Evolutionary conservation across 2,888 invertebrate species (phyloP).

Genomic region (Ophion ventricosus): DNA sequence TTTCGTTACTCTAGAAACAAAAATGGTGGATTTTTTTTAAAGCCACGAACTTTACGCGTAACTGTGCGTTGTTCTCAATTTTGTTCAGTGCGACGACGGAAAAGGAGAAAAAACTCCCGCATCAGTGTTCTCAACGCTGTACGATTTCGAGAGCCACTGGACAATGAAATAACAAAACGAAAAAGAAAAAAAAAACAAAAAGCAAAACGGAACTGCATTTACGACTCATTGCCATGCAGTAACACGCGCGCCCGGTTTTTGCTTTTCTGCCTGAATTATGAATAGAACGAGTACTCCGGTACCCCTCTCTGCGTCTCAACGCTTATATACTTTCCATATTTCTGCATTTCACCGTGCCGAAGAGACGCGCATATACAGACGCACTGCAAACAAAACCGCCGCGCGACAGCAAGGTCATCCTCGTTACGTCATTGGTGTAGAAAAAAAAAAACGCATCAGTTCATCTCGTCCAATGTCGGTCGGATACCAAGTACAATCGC

Average conservation of each 20-base stretch:
- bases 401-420: constrained; percentile 28
- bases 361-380: not conserved
- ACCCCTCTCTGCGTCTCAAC: not conserved
- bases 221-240: constrained; percentile 29
- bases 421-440: constrained; percentile 49
- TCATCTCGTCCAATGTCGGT: constrained; percentile 52
- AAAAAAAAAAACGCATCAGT: constrained; percentile 45
- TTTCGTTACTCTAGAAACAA: not conserved
- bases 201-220: constrained; percentile 11
- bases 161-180: constrained; percentile 1
- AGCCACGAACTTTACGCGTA: not conserved
- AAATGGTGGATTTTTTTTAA: not conserved
- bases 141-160: not conserved
- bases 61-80: not conserved
- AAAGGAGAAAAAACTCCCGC: not conserved
- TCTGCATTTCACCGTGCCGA: constrained; percentile 30
- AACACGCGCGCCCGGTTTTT: constrained; percentile 6
- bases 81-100: not conserved
- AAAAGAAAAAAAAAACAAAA: not conserved
- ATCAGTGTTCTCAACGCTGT: not conserved
- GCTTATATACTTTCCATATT: constrained; percentile 34
- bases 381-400: not conserved
- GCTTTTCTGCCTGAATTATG: constrained; percentile 27
- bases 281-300: constrained; percentile 8
- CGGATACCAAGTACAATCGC: constrained; percentile 51